Base-by-base conservation (phyloP, 1,140 invertebrate genomes). In the Panonychus citri region DNA sequence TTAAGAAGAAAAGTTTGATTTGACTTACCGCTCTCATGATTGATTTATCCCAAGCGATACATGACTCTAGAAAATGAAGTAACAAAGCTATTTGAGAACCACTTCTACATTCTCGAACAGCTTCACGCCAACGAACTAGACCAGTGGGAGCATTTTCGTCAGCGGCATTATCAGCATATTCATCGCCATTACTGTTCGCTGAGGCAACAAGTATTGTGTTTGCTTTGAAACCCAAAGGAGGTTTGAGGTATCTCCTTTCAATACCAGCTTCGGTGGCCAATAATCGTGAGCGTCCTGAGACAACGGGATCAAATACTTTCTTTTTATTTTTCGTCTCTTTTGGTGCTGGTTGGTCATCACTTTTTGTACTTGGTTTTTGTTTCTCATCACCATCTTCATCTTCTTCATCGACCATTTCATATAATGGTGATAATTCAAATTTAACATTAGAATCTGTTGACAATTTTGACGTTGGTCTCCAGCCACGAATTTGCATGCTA, bases 1-100 rank as follows among this genome's bases (percentile, higher is more conserved):
- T 30, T 3, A 17, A 37, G 12, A 30, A 30, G n/a, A 3, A n/a
- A 3, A 10, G 1, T 13, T n/a, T 50, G 48, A 54, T 10, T 53
- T 25, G n/a, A 69, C 84, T 80, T 77, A 91, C 86, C 73, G 89
- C 89, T 79, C 94, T 93, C 90, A 96, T 95, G 65, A 94, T 90
- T 72, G 86, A 91, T 72, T 94, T 95, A 71, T 96, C 90, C 90
- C 90, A 95, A 26, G 89, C 87, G 63, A 95, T 87, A 64, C 81
- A 85, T 21, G 81, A 80, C 66, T 93, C 88, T 26, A 96, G 75
- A 61, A 85, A 82, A 63, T 86, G 83, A 40, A 91, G 73, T 62
- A 84, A 81, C 81, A 95, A 82, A 4, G 85, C 83, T 12, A 95
- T 72, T 28, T 65, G 62, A 1, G 87, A 82, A 0, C 88, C 81